A percentile compares a stretch with the other conserved stretches of the same genome.
Evolutionary conservation across 2,113 vertebrate genomes (phyloP).

Genomic region (Callithrix jacchus): DNA sequence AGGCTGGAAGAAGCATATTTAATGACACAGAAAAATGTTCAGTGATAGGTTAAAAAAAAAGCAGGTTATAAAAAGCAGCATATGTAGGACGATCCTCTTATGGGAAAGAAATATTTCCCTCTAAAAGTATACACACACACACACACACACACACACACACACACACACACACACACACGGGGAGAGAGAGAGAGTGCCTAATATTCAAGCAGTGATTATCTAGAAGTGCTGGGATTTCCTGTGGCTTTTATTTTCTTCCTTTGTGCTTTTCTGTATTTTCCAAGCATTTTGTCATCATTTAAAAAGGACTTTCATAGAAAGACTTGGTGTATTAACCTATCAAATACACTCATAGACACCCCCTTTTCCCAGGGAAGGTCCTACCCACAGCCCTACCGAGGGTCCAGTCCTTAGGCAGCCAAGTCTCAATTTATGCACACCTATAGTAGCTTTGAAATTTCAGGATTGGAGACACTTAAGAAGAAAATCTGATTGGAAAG

Average conservation of each 20-base stretch:
- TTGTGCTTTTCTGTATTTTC: not conserved
- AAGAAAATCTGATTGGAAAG: not conserved
- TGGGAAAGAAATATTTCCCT: conserved; percentile 53
- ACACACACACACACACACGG: not conserved
- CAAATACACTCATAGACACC: not conserved
- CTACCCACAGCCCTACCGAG: not conserved
- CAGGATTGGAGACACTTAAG: not conserved
- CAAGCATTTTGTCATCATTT: not conserved
- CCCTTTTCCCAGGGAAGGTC: not conserved
- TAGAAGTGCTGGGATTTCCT: not conserved
- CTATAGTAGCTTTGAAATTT: not conserved
- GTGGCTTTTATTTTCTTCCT: conserved; percentile 2
- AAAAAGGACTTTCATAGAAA: not conserved
- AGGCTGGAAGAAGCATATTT: not conserved
- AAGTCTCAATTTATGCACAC: not conserved
- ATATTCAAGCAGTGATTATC: not conserved
- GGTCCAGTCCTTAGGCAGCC: not conserved
- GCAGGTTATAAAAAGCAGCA: conserved; percentile 61
- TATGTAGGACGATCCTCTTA: conserved; percentile 43
- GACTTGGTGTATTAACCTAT: not conserved
- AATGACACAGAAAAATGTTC: conserved; percentile 59
- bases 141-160: not conserved
- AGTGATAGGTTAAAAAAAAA: conserved; percentile 49
- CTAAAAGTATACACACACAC: not conserved
- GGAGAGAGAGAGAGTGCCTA: not conserved